Base-by-base conservation (phyloP, 2,888 invertebrate species). In the Sipunculus nudus region DNA sequence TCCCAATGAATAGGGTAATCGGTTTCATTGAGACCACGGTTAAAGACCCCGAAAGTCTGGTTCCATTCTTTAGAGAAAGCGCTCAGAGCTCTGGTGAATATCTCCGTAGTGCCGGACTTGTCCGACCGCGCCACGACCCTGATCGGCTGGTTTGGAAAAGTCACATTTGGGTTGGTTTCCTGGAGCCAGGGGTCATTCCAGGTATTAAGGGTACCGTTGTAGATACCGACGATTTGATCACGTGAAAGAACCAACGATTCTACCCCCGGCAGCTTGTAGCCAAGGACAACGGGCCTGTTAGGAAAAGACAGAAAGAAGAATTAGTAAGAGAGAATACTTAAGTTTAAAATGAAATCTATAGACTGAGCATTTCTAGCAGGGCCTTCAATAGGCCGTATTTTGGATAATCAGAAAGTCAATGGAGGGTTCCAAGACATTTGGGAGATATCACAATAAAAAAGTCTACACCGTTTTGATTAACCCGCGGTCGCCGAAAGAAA, bases 71-170 rank as follows among this genome's bases (percentile, higher is more conserved):
- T 6, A 53, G 73, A 73, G 60, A 74, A 75, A 6, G 71, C 46
- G 31, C 74, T 65, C 21, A 81, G 63, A 2, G 76, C 76, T 8
- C 57, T 54, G 0, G 79, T 79, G 60, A 81, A 78, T 3, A 74
- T 71, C 31, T 62, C 54, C 2, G 81, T 81, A 1, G 78, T 78
- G 4, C 81, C 81, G 3, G 79, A 79, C 26, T 73, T 74, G 50
- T 78, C 79, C 3, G 69, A 65, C 19, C 81, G 64, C 3, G 73
- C 79, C 16, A 81, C 59, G 2, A 75, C 74, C 4, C 62, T 39
- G 50, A 82, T 77, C 16, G 53, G n/a, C 13, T 54, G 59, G 35
- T 59, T 26, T 0, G 79, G 78, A 16, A 81, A 57, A 1, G 4
- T 39, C 16, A 49, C 13, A 8, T 57, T 23, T 0, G 72, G 74